phyloP scores from a whole-genome alignment of 2,113 vertebrate genomes.

The Crotalus viridis region DNA sequence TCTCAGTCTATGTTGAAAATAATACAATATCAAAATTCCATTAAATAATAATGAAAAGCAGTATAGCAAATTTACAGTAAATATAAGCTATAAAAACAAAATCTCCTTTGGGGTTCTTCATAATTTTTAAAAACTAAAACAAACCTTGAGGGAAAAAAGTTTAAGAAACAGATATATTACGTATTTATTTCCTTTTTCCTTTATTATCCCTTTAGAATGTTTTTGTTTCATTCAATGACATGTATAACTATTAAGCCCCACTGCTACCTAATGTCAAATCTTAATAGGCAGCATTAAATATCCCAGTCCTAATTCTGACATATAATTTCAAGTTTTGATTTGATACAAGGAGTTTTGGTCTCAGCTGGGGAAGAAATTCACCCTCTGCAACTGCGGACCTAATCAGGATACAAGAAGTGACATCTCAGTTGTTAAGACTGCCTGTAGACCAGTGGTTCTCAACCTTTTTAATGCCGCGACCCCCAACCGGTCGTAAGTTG shows the following conservation, averaged over 20 bases:
- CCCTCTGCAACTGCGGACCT: too few relatives aligned
- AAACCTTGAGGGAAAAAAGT: too few relatives aligned
- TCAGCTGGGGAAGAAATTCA: too few relatives aligned
- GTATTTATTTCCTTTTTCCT: background rate
- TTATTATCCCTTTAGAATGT: background rate
- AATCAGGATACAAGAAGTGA: too few relatives aligned
- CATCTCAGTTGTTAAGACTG: too few relatives aligned
- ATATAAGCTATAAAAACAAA: background rate
- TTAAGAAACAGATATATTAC: background rate
- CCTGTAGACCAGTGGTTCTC: too few relatives aligned
- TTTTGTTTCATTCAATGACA: too few relatives aligned
- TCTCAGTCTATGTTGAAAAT: background rate
- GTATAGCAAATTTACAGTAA: background rate
- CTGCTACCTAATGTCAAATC: background rate
- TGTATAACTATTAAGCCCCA: background rate
- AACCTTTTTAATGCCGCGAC: too few relatives aligned
- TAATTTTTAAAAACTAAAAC: too few relatives aligned
- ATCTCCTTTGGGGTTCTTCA: too few relatives aligned
- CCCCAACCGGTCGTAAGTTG: too few relatives aligned
- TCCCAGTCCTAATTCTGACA: background rate
- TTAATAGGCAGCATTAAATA: background rate
- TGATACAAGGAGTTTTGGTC: too few relatives aligned
- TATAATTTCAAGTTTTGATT: background rate
- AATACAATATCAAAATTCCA: background rate
- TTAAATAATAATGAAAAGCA: background rate